Evolutionary conservation across 2,113 vertebrate genomes (phyloP).

Genomic region (Phalacrocorax brasilianus): DNA sequence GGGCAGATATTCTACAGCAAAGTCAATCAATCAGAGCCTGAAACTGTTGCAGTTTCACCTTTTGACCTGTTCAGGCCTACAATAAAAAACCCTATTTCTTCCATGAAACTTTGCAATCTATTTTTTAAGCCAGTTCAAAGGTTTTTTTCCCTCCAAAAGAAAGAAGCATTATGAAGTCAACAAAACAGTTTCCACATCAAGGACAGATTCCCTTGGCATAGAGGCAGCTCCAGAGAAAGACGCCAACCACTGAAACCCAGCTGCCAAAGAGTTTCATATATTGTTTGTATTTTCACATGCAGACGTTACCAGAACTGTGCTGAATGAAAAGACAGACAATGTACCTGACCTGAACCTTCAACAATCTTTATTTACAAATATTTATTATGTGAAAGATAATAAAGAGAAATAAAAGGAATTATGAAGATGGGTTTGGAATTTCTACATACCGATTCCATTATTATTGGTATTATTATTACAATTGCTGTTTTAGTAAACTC

Average conservation of each 20-base stretch:
- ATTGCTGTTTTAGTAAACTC: background rate
- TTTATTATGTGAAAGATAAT: background rate
- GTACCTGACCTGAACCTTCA: background rate
- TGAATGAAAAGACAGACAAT: background rate
- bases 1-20: background rate
- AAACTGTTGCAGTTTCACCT: conserved; percentile 16
- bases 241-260: background rate
- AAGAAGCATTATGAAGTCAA: conserved; percentile 38
- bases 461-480: background rate
- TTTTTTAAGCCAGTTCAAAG: conserved; percentile 14
- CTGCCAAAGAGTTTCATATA: background rate
- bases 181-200: conserved; percentile 16
- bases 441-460: background rate
- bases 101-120: conserved; percentile 5
- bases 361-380: background rate
- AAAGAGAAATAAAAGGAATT: background rate
- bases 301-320: background rate
- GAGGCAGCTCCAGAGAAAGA: background rate
- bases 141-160: background rate
- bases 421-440: background rate
- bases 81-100: background rate
- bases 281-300: background rate
- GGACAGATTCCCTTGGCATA: background rate
- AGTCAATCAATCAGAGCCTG: conserved; percentile 2
- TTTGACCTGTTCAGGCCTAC: background rate